Percentiles rank a stretch among this genome's conserved stretches.
Conservation (phyloP, 2,797 vertebrate genomes). For the Sebastolobus altivelis region DNA sequence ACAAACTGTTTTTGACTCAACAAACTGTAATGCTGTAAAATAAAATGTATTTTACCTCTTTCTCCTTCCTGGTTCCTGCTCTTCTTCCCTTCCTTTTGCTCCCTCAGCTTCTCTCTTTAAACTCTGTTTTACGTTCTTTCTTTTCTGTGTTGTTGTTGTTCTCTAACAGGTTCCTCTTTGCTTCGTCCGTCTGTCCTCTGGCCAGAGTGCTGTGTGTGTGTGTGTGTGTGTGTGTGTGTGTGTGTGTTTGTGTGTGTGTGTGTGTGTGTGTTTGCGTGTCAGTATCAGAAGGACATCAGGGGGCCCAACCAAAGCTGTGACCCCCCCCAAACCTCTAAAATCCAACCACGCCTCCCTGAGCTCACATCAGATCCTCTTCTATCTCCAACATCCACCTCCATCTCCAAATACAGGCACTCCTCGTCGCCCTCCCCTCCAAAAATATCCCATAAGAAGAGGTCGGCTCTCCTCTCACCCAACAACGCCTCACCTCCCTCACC, state of each 20-base stretch:
- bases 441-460: conserved; percentile 70
- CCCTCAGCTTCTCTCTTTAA: conserved; percentile 31
- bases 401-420: conserved; percentile 81
- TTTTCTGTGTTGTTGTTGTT: conserved; percentile 51
- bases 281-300: conserved; percentile 35
- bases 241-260: conserved; percentile 21
- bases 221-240: conserved; percentile 24
- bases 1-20: not conserved
- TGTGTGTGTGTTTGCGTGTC: not conserved
- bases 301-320: conserved; percentile 59
- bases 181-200: conserved; percentile 67
- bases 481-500: not conserved
- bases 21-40: not conserved
- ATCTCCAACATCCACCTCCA: conserved; percentile 60
- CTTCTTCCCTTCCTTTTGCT: conserved; percentile 41
- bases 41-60: conserved; percentile 61
- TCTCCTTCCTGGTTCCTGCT: conserved; percentile 37
- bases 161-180: conserved; percentile 57
- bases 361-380: conserved; percentile 39
- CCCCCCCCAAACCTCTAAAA: conserved; percentile 24
- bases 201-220: conserved; percentile 70
- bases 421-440: conserved; percentile 66
- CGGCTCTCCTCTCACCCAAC: not conserved
- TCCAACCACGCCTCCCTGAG: conserved; percentile 13
- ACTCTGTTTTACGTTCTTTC: conserved; percentile 26